These are phyloP conservation scores for Pseudorhombus dupliciocellatus DNA, from an alignment of 2,113 vertebrate genomes.

Conservation along the genomic window DNA sequence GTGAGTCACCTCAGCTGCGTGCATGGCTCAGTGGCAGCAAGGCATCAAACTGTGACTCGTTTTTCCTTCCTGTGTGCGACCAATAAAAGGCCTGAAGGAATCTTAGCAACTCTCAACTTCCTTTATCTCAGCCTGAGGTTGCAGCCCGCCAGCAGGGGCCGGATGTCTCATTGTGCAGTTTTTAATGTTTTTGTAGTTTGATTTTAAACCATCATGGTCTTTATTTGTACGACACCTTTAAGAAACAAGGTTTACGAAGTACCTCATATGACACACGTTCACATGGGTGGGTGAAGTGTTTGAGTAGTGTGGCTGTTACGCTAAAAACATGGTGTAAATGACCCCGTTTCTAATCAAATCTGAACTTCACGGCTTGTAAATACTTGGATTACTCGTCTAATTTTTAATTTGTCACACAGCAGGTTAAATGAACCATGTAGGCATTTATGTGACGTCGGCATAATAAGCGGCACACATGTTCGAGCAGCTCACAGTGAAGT, in stretches of 20 bases:
- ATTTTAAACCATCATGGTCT: background rate
- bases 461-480: background rate
- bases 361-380: no score
- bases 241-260: no score
- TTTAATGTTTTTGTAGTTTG: background rate
- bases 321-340: no score
- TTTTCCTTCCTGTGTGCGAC: slow-evolving; percentile 13
- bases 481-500: slow-evolving; percentile 5
- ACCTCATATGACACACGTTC: no score
- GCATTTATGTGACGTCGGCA: background rate
- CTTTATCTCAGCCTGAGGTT: background rate
- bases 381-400: background rate
- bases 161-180: slow-evolving; percentile 28
- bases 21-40: no score
- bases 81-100: background rate
- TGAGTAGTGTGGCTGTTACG: no score
- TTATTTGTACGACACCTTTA: no score
- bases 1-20: no score
- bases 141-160: background rate
- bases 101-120: background rate
- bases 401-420: no score
- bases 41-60: background rate
- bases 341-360: background rate
- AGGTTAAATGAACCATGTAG: background rate
- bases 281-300: no score